A percentile compares a stretch with the other conserved stretches of the same genome.
Conservation (phyloP, 2,888 invertebrate genomes). For the Monoplex corrugatus region DNA sequence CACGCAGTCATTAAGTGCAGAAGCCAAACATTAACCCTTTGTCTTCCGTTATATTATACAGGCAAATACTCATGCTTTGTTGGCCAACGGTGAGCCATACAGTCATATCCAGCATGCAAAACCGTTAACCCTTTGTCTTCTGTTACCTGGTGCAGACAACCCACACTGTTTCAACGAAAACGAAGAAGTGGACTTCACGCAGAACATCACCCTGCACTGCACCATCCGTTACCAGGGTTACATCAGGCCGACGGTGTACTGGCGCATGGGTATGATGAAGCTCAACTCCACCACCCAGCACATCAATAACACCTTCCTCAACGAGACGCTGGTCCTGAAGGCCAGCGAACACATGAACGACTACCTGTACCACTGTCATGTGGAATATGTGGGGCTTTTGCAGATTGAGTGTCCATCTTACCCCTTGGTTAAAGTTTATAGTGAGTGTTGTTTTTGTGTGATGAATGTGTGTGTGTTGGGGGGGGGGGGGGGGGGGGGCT, state of each 20-base stretch:
- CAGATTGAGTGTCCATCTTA: slow-evolving; percentile 61
- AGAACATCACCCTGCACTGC: slow-evolving; percentile 70
- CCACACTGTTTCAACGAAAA: slow-evolving; percentile 60
- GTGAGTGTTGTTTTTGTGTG: slow-evolving; percentile 55
- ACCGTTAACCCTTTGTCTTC: background rate
- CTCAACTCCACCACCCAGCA: slow-evolving; percentile 58
- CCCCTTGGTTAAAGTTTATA: slow-evolving; percentile 62
- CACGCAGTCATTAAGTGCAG: too few species aligned
- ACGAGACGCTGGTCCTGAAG: slow-evolving; percentile 57
- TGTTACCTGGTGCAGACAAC: slow-evolving; percentile 51
- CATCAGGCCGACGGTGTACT: slow-evolving; percentile 65
- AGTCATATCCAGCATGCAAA: too few species aligned
- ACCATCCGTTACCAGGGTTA: slow-evolving; percentile 67
- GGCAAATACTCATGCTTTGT: too few species aligned
- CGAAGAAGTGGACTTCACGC: slow-evolving; percentile 59
- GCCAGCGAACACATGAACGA: slow-evolving; percentile 62
- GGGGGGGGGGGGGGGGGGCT: slow-evolving; percentile 41
- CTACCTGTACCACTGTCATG: slow-evolving; percentile 65
- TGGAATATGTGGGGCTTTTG: slow-evolving; percentile 59
- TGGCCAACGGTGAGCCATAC: too few species aligned
- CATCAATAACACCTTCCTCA: slow-evolving; percentile 57
- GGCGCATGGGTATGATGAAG: slow-evolving; percentile 60
- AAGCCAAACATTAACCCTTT: background rate
- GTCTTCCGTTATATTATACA: slow-evolving; percentile 39
- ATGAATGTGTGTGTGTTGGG: background rate